Base-by-base conservation (phyloP, 1,140 invertebrate genomes). In the Drosophila littoralis region DNA sequence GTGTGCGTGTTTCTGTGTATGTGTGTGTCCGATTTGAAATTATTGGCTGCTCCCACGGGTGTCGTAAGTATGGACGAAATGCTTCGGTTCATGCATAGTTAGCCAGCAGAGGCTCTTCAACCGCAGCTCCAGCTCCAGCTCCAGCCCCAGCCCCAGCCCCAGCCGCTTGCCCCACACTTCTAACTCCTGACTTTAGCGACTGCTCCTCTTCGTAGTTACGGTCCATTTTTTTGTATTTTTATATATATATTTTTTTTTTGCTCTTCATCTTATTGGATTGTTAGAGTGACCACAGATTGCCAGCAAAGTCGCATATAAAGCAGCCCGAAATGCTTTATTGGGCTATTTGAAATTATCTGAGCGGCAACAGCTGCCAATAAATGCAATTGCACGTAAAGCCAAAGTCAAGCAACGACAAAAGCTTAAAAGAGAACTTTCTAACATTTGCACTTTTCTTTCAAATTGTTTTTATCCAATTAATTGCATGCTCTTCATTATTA, bases 41-140 rank as follows among this genome's bases (percentile, higher is more conserved):
- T 90, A 90, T 90, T 90, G 82, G 80, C 82, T 90, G 88, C 82
- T 90, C 86, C 86, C 86, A 90, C 72, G 86, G 86, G 86, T 90
- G 86, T 90, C 86, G 82, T 90, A 90, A 83, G 55, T 83, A 77
- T 57, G 68, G 76, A 77, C 76, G 72, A 33, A 76, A 69, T 71
- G 68, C 67, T 61, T 48, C 66, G 61, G 61, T 55, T 79, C 79
- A 67, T 81, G 81, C 81, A 85, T 88, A 88, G 76, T 88, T 79
- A 51, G 76, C 13, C 15, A 46, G 32, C 17, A 50, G 46, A 45
- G 48, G 48, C 51, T 40, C 52, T 55, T 36, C 32, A 36, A 8
- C 32, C 15, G 1, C 50, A 35, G 8, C 32, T 15, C 7, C 50
- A 35, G 46, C 46, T 48, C 8, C 22, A 9, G 42, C 5, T 2